These are phyloP conservation scores for Bostrychus sinensis DNA, from an alignment of 2,113 vertebrate genomes.

Conservation along the genomic window DNA sequence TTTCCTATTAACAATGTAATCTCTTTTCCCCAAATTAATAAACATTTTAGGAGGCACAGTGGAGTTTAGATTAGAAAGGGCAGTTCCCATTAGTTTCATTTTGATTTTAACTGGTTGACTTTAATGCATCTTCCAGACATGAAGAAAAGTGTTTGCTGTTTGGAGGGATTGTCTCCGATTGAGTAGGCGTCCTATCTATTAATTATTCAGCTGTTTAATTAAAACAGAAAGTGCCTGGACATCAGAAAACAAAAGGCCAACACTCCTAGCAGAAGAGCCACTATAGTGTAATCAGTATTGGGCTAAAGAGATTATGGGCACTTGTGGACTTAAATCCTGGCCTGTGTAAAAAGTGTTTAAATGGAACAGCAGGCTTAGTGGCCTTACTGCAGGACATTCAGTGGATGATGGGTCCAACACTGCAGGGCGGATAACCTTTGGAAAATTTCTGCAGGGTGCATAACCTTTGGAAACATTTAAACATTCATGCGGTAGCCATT, in stretches of 20 bases:
- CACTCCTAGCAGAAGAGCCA: not conserved
- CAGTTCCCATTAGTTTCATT: constrained; percentile 5
- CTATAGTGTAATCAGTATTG: constrained; percentile 25
- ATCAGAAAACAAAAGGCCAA: constrained; percentile 5
- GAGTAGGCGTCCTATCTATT: not conserved
- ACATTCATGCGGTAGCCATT: constrained; percentile 60
- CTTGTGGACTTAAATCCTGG: constrained; percentile 32
- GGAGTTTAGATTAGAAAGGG: constrained; percentile 6
- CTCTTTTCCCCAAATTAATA: constrained; percentile 5
- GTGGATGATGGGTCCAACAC: constrained; percentile 40
- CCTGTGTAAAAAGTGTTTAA: constrained; percentile 38
- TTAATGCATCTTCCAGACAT: not conserved
- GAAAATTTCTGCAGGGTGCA: constrained; percentile 55
- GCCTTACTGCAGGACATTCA: constrained; percentile 25
- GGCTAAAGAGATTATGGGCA: constrained; percentile 7
- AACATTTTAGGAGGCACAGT: constrained; percentile 9
- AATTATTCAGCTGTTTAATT: constrained; percentile 22
- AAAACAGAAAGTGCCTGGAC: constrained; percentile 17
- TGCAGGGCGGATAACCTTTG: constrained; percentile 60
- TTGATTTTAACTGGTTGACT: not conserved
- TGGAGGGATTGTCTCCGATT: not conserved
- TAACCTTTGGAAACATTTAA: constrained; percentile 68
- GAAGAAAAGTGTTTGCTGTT: constrained; percentile 11
- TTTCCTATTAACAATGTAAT: not conserved
- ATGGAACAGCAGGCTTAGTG: constrained; percentile 23